Evolutionary conservation across 2,888 invertebrate genomes (phyloP).

Genomic region (Drosophila tanythrix): DNA sequence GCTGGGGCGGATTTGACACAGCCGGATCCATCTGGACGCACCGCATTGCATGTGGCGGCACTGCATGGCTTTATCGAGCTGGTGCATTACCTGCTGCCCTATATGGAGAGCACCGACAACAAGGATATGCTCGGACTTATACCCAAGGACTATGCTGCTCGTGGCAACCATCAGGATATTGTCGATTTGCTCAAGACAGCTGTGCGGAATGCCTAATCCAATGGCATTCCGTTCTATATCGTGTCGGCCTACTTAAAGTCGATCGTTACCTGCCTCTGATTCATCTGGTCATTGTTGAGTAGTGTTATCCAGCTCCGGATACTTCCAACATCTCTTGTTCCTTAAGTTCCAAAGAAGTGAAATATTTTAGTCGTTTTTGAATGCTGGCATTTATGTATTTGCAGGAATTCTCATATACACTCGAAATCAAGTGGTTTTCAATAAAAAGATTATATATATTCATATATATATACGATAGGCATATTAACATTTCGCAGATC

Average conservation of each 20-base stretch:
- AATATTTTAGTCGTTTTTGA: not conserved
- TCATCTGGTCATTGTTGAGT: not conserved
- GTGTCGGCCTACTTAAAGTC: slow-evolving; percentile 15
- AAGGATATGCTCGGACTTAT: slow-evolving; percentile 87
- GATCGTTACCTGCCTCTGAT: not conserved
- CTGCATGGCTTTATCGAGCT: slow-evolving; percentile 86
- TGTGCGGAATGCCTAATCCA: slow-evolving; percentile 1
- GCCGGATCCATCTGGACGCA: slow-evolving; percentile 88
- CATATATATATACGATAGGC: not conserved
- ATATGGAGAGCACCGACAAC: slow-evolving; percentile 84
- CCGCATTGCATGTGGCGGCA: slow-evolving; percentile 89
- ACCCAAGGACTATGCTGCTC: slow-evolving; percentile 86
- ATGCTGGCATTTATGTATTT: slow-evolving; percentile 15
- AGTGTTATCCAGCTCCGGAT: slow-evolving; percentile 4
- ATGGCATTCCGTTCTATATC: not conserved
- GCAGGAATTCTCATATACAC: slow-evolving; percentile 30
- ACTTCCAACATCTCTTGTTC: slow-evolving; percentile 4
- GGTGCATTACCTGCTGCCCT: slow-evolving; percentile 86
- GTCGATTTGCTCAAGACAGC: slow-evolving; percentile 17
- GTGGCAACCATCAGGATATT: slow-evolving; percentile 49
- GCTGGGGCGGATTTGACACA: slow-evolving; percentile 89
- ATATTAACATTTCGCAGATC: not conserved
- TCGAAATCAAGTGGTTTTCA: slow-evolving; percentile 18
- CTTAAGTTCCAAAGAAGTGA: slow-evolving; percentile 4
- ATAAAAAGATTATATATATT: slow-evolving; percentile 4